Evolutionary conservation across 2,888 invertebrate genomes (phyloP), one percentile per base, ranked within the genome.

Genomic region (Spicauda simplicius): DNA sequence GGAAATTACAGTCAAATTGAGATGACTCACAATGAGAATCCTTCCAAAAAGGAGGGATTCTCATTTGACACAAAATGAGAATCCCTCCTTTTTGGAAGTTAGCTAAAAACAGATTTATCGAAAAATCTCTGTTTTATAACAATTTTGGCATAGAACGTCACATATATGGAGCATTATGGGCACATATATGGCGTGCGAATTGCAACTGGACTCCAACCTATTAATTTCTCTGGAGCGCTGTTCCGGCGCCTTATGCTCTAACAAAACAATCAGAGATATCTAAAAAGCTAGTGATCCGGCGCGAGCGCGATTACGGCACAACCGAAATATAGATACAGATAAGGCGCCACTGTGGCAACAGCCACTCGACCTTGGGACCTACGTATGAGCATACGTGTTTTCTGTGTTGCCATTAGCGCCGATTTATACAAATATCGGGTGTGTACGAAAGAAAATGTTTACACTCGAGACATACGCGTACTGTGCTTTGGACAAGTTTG

Each of bases 271-370:
- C 57, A 20, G 57, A 57, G 57, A 18, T 57, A 57, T 57, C 57
- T 41, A 41, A 14, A 20, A 45, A 30, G 6, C 54, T 45, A 62
- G 41, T 41, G 54, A 54, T 18, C 48, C 55, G 48, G 55, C 48
- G 25, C 33, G 60, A 1, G 53, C 18, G 63, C 55, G 45, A 63
- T 64, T 56, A 50, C 48, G 50, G 56, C 30, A 12, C 55, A 50
- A 64, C 64, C 64, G 64, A 64, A 64, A 64, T 64, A 64, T 48
- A 64, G 64, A 48, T 56, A 19, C 48, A 64, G 64, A 64, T 64
- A 64, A 64, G 56, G 63, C 63, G 63, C 55, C 55, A n/a, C 55
- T 53, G 53, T 56, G 20, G 56, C 64, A 64, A 64, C 64, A 20
- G 64, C 33, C 48, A 64, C 64, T 63, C 48, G 64, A 57, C 56